Percentiles rank a stretch among this genome's conserved stretches.
These are phyloP conservation scores for Aplocera efformata DNA, from an alignment of 2,888 invertebrate genomes.

Conservation along the genomic window DNA sequence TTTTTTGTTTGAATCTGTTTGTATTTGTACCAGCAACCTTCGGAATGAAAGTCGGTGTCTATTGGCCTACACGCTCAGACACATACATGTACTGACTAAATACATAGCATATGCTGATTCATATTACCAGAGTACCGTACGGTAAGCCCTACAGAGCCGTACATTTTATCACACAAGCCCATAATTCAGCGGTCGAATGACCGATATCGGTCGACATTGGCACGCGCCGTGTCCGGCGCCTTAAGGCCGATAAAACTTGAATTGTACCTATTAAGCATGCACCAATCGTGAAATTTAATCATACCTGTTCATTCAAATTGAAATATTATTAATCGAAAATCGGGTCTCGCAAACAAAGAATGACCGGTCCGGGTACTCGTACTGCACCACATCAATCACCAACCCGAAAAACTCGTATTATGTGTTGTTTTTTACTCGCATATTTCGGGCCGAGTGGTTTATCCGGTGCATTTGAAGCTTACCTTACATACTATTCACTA, in stretches of 20 bases:
- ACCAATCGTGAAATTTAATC: background rate
- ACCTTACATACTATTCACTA: conserved; percentile 17
- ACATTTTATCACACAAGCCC: conserved; percentile 16
- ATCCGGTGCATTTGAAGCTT: conserved; percentile 36
- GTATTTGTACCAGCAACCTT: no score
- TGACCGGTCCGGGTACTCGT: no score
- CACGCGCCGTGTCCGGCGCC: conserved; percentile 34
- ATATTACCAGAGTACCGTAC: background rate
- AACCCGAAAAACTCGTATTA: conserved; percentile 50
- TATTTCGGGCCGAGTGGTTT: conserved; percentile 55
- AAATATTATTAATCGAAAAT: no score
- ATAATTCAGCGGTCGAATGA: conserved; percentile 23
- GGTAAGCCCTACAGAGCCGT: conserved; percentile 7
- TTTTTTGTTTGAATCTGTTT: no score
- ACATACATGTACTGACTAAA: no score
- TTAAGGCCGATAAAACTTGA: conserved; percentile 20
- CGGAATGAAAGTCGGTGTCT: no score
- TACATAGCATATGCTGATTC: no score
- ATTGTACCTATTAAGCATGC: conserved; percentile 3
- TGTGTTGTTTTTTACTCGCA: conserved; percentile 55
- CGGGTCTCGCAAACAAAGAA: conserved; percentile 7
- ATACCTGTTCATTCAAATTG: no score
- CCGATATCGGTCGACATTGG: conserved; percentile 32
- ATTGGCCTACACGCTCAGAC: no score
- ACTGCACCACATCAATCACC: conserved; percentile 30